phyloP scores from a whole-genome alignment of 2,888 invertebrate genomes.

The Diarsia dahlii region DNA sequence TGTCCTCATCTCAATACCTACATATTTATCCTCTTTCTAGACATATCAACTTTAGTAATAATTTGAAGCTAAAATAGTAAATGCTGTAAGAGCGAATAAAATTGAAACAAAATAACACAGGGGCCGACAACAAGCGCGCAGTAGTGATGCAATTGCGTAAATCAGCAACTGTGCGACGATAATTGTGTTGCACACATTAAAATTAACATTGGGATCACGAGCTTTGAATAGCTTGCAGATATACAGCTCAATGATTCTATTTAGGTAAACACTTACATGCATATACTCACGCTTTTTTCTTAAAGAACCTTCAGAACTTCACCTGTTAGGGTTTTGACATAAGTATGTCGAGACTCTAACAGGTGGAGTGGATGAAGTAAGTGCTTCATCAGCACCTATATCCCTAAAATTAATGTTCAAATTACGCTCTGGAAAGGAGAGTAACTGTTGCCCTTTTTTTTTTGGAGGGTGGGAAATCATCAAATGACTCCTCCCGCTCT shows the following conservation, averaged over 20 bases:
- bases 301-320: neutral
- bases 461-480: too few species aligned
- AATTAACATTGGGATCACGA: constrained; percentile 56
- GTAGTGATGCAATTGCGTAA: constrained; percentile 49
- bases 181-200: constrained; percentile 61
- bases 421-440: neutral
- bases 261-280: neutral
- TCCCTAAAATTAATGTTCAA: neutral
- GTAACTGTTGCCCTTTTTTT: neutral
- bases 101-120: constrained; percentile 26
- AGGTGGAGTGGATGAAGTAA: too few species aligned
- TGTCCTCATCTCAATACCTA: neutral
- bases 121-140: constrained; percentile 3
- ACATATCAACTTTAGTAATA: neutral
- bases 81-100: constrained; percentile 16
- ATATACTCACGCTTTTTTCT: neutral
- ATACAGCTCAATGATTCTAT: constrained; percentile 14
- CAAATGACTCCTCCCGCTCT: too few species aligned
- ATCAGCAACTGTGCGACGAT: constrained; percentile 38
- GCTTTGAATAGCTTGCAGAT: constrained; percentile 44
- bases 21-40: neutral
- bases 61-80: neutral
- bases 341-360: too few species aligned
- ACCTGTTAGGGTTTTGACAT: neutral
- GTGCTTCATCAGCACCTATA: neutral